Evolutionary conservation across 2,797 vertebrate species (phyloP).

Genomic region (Numenius phaeopus): DNA sequence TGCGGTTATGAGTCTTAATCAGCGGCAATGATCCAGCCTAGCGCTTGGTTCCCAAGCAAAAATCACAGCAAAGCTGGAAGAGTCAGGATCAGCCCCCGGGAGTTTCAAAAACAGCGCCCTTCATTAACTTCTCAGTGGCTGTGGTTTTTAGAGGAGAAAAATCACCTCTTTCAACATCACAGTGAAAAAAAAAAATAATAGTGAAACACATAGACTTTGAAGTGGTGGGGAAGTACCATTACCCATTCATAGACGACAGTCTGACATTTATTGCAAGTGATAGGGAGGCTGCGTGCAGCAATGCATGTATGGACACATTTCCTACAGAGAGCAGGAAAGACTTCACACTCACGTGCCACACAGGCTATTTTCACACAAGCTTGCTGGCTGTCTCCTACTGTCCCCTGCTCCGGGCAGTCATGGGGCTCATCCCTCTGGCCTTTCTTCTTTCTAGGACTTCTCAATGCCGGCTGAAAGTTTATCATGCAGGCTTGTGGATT

Average conservation of each 20-base stretch:
- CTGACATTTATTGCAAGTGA: background rate
- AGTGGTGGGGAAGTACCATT: constrained; percentile 55
- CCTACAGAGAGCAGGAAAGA: background rate
- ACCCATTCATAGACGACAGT: constrained; percentile 31
- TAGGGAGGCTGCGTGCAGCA: background rate
- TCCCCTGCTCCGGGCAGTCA: background rate
- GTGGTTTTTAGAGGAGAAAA: constrained; percentile 54
- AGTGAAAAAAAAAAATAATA: background rate
- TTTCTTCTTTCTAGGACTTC: background rate
- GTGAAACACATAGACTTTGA: constrained; percentile 34
- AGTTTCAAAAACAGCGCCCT: constrained; percentile 23
- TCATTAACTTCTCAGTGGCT: constrained; percentile 56
- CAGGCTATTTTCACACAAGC: background rate
- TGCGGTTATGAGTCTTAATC: background rate
- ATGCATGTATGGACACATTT: background rate
- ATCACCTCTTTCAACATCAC: constrained; percentile 51
- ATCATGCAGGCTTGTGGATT: background rate
- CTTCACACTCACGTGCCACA: background rate
- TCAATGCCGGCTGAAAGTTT: background rate
- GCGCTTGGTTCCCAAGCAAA: constrained; percentile 21
- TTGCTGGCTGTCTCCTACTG: background rate
- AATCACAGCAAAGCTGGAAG: constrained; percentile 16
- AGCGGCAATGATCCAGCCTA: background rate
- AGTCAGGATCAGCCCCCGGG: background rate
- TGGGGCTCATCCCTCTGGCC: rapidly evolving